These are phyloP conservation scores for Sialis fuliginosa DNA, from an alignment of 2,888 invertebrate species.

Conservation along the genomic window DNA sequence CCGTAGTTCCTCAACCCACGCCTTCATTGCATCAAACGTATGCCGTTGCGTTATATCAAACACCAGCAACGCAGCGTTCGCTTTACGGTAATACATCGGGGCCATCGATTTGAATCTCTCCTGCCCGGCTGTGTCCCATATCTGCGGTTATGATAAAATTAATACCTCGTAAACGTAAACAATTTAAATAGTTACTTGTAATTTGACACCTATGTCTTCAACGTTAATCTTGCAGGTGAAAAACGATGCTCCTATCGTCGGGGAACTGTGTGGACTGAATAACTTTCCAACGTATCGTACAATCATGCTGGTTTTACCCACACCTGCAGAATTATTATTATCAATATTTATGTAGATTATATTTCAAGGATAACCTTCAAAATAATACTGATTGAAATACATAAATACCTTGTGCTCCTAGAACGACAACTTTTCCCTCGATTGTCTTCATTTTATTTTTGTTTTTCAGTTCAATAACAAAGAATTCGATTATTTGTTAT, in stretches of 20 bases:
- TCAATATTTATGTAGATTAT: neutral
- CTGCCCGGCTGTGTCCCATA: conserved; percentile 83
- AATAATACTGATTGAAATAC: neutral
- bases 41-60: conserved; percentile 66
- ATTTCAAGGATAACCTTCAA: neutral
- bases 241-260: conserved; percentile 82
- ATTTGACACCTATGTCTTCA: conserved; percentile 49
- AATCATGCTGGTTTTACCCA: conserved; percentile 79
- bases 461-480: neutral
- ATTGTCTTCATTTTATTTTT: conserved; percentile 44
- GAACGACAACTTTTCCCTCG: conserved; percentile 70
- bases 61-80: conserved; percentile 74
- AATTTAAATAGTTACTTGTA: conserved; percentile 41
- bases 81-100: conserved; percentile 87
- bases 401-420: conserved; percentile 62
- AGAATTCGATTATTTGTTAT: neutral
- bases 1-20: conserved; percentile 69
- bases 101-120: conserved; percentile 82
- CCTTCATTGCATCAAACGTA: conserved; percentile 62
- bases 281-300: conserved; percentile 64
- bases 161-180: neutral
- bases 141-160: conserved; percentile 25
- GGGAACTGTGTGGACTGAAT: conserved; percentile 55
- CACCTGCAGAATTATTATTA: conserved; percentile 39
- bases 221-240: conserved; percentile 69